Evolutionary conservation across 2,888 invertebrate genomes (phyloP), one percentile per base, ranked within the genome.

Genomic region (Melipona beecheii): DNA sequence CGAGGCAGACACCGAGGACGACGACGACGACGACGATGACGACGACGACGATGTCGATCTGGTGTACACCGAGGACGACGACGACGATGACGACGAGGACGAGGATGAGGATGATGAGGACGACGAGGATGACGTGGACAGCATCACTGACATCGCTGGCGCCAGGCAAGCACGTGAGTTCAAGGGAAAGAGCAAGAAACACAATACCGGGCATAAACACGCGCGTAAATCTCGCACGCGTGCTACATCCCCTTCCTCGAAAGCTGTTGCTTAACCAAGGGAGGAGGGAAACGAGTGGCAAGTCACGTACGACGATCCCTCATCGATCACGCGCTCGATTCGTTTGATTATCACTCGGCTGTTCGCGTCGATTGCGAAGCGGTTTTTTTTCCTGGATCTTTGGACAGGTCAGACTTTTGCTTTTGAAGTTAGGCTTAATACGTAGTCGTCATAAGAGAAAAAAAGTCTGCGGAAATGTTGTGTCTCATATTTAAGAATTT

Each of bases 91-190:
- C 75, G 96, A 96, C 86, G 95, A 95, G 54, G 97, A 96, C 90
- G 96, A 96, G 73, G 96, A 96, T 81, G 96, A 96, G 69, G 97
- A 96, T 76, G 97, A 96, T 65, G 95, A 95, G 60, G 96, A 96
- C 73, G 97, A 96, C 43, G 97, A 97, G 50, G 96, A 96, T 43
- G 96, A 96, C 4, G 96, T 96, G 43, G 96, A 96, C 36, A 96
- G 96, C 75, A 96, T 96, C 86, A 96, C 96, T 84, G 96, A 97
- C 90, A 96, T 96, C 92, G 95, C 96, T 90, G 95, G 96, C 94
- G 96, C 96, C 91, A 96, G 96, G 95, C 95, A 95, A 95, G 96
- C 97, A 97, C 97, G 98, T 97, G 97, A 98, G 98, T 97, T 97
- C 93, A 97, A 97, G 96, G 96, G 96, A 90, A 93, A 93, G 92